phyloP scores from a whole-genome alignment of 2,888 invertebrate species.

The Drosophila glabriapex region DNA sequence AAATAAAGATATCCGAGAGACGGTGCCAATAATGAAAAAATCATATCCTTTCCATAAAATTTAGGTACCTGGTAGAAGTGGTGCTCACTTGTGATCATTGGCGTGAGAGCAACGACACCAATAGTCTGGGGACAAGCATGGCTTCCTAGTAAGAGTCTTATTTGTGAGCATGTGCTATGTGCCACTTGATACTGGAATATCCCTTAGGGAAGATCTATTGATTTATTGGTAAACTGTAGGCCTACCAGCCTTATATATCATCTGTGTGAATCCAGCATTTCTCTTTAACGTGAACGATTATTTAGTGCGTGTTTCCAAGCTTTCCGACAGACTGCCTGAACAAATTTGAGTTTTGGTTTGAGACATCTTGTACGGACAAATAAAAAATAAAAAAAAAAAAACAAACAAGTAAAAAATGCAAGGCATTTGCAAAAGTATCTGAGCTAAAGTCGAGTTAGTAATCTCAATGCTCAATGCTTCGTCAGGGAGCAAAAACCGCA shows the following conservation, averaged over 20 bases:
- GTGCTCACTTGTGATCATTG: not conserved
- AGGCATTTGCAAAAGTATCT: not conserved
- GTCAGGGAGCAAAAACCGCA: too few species aligned
- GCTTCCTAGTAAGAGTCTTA: not conserved
- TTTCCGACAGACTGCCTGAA: too few species aligned
- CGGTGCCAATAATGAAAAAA: not conserved
- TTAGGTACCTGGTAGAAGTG: not conserved
- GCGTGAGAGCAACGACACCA: not conserved
- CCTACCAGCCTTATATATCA: too few species aligned
- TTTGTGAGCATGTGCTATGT: not conserved
- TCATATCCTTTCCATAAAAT: not conserved
- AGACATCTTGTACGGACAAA: too few species aligned
- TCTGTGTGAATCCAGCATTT: not conserved
- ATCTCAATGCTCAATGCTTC: too few species aligned
- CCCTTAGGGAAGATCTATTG: not conserved
- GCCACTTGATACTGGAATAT: not conserved
- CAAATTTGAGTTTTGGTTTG: too few species aligned
- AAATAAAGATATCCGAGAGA: not conserved
- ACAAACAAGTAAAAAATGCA: not conserved
- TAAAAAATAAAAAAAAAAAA: too few species aligned
- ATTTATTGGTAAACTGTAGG: not conserved
- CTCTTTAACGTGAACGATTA: not conserved
- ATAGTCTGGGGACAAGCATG: not conserved
- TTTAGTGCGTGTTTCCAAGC: not conserved
- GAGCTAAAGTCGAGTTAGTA: too few species aligned